Conservation (phyloP, 2,797 vertebrate genomes). For the Myotis findleyi region DNA sequence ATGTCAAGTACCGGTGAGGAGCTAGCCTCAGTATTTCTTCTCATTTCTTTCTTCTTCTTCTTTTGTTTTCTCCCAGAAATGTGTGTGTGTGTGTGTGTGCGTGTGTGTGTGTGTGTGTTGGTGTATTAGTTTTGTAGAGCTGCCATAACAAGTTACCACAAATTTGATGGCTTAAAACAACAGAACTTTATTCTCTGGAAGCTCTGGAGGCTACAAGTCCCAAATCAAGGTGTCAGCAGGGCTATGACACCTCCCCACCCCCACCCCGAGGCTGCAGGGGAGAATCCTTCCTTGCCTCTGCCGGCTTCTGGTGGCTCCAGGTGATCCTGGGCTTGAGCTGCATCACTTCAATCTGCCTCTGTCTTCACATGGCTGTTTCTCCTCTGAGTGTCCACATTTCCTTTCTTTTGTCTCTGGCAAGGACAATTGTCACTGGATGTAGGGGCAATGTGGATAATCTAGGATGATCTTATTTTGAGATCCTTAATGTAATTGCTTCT, state of each 20-base stretch:
- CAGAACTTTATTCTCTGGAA: not conserved
- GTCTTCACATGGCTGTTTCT: not conserved
- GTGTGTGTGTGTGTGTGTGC: not conserved
- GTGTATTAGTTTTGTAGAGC: not conserved
- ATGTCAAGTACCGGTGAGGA: not conserved
- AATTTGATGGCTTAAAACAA: not conserved
- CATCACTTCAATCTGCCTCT: not conserved
- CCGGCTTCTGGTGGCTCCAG: not conserved
- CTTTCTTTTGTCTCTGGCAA: not conserved
- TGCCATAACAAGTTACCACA: not conserved
- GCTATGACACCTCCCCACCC: accelerated
- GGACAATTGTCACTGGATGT: not conserved
- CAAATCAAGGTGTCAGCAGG: not conserved
- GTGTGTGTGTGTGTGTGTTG: not conserved
- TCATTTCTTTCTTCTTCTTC: not conserved
- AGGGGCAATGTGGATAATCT: not conserved
- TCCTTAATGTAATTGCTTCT: not conserved
- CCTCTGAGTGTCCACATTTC: not conserved
- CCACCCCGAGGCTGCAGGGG: not conserved
- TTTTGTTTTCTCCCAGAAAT: no score
- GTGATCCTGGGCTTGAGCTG: not conserved
- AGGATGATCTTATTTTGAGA: not conserved
- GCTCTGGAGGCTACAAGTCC: not conserved
- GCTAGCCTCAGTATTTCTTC: not conserved
- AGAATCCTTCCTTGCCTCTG: not conserved